These are phyloP conservation scores for Plecotus auritus DNA, from an alignment of 2,113 vertebrate species.

Conservation along the genomic window DNA sequence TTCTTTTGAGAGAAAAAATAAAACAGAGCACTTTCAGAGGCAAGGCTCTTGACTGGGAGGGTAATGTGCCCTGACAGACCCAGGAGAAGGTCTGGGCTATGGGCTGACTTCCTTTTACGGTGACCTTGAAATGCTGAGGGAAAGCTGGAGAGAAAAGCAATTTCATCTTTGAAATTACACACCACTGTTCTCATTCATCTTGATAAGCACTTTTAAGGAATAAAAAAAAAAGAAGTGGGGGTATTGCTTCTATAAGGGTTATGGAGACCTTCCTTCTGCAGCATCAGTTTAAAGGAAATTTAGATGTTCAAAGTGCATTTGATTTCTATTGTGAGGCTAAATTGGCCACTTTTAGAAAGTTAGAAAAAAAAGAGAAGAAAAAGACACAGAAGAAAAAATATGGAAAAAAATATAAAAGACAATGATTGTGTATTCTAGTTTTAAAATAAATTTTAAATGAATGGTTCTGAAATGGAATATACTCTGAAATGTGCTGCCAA, in stretches of 20 bases:
- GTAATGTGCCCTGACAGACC: not conserved
- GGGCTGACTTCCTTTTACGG: constrained; percentile 64
- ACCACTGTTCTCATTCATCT: constrained; percentile 85
- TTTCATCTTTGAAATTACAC: constrained; percentile 88
- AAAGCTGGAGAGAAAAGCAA: constrained; percentile 83
- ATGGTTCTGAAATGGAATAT: not conserved
- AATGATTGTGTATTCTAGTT: not conserved
- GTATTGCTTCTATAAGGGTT: constrained; percentile 77
- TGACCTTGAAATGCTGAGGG: constrained; percentile 82
- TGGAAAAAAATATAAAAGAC: not conserved
- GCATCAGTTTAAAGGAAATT: constrained; percentile 80
- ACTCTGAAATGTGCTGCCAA: not conserved
- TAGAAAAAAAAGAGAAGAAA: not conserved
- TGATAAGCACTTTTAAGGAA: constrained; percentile 86
- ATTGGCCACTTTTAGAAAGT: constrained; percentile 65
- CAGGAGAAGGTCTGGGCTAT: constrained; percentile 63
- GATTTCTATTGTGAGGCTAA: constrained; percentile 77
- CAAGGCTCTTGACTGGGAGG: not conserved
- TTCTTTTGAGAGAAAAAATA: constrained; percentile 20
- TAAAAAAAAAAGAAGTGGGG: constrained; percentile 63
- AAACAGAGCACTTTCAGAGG: constrained; percentile 21
- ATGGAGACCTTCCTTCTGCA: constrained; percentile 68
- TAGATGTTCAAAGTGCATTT: constrained; percentile 79
- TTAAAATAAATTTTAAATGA: not conserved
- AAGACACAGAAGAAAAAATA: not conserved